Evolutionary conservation across 2,113 vertebrate species (phyloP).

Genomic region (Oreocharis arfaki): DNA sequence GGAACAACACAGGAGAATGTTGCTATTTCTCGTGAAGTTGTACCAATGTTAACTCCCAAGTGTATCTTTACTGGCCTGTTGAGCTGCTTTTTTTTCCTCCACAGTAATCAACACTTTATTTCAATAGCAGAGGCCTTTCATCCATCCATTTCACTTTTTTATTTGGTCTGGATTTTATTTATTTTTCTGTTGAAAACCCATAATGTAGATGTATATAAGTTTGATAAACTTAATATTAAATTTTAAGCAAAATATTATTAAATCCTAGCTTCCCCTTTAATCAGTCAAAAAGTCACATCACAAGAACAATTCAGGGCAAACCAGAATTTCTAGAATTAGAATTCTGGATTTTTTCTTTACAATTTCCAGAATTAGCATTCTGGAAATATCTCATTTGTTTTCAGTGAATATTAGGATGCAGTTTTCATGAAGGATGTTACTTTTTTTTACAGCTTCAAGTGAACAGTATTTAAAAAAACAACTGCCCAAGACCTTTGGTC

Average conservation of each 20-base stretch:
- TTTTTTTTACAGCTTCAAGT: neutral
- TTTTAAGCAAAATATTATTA: too few relatives aligned
- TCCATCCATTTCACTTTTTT: neutral
- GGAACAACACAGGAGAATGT: neutral
- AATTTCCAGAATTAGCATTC: neutral
- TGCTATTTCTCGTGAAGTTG: neutral
- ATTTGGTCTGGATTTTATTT: neutral
- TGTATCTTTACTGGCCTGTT: neutral
- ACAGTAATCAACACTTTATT: neutral
- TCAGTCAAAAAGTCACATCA: neutral
- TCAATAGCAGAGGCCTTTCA: neutral
- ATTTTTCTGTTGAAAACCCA: neutral
- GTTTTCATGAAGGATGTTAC: neutral
- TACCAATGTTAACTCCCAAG: neutral
- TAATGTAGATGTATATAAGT: neutral
- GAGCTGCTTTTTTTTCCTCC: rapidly evolving
- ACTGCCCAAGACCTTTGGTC: neutral
- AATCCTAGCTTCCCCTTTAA: neutral
- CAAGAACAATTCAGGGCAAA: neutral
- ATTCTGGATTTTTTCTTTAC: neutral
- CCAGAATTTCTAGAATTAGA: neutral
- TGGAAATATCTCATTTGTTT: neutral
- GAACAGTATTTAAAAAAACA: neutral
- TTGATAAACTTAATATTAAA: neutral
- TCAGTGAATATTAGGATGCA: neutral